phyloP scores from a whole-genome alignment of 2,113 vertebrate species.

The Antigone vipio region DNA sequence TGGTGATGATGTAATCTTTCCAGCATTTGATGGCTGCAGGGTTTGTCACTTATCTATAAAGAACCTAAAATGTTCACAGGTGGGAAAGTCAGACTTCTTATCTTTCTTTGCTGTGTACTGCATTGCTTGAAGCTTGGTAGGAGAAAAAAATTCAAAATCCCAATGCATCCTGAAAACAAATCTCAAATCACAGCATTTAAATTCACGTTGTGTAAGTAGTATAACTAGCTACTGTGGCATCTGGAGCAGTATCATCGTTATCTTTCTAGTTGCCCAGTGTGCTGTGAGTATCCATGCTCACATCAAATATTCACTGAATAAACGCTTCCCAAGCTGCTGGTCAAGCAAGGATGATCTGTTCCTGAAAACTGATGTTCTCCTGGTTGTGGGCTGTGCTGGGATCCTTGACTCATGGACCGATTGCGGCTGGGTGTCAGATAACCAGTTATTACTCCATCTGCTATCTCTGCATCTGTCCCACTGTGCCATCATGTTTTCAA shows the following conservation, averaged over 20 bases:
- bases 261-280: neutral
- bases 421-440: neutral
- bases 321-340: neutral
- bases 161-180: neutral
- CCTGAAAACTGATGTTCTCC: neutral
- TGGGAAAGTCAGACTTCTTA: neutral
- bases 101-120: neutral
- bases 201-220: neutral
- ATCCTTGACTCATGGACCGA: neutral
- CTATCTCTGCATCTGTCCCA: neutral
- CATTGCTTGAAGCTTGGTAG: neutral
- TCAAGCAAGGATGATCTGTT: neutral
- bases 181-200: neutral
- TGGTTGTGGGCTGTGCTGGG: neutral
- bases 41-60: neutral
- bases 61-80: neutral
- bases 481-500: rapidly evolving
- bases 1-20: neutral
- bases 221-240: neutral
- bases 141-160: neutral
- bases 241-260: neutral
- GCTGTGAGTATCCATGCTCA: neutral
- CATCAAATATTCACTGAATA: neutral
- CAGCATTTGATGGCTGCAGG: neutral
- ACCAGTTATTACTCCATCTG: neutral